Evolutionary conservation across 2,113 vertebrate species (phyloP).

Genomic region (Amblyornis subalaris): DNA sequence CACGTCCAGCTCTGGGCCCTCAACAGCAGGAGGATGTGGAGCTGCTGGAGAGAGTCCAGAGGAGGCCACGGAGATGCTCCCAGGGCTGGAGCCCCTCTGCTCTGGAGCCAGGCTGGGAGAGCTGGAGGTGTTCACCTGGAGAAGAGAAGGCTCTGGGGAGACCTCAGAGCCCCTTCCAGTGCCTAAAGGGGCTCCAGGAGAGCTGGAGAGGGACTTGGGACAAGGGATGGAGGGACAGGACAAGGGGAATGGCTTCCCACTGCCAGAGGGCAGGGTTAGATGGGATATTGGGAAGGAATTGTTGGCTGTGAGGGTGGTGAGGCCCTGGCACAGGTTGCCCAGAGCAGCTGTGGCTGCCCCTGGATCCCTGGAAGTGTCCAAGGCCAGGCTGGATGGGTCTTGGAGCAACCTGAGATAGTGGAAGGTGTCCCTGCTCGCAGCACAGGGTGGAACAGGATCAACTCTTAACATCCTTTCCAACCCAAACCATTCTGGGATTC

Average conservation of each 20-base stretch:
- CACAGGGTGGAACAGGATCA: not conserved
- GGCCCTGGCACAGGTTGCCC: not conserved
- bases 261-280: not conserved
- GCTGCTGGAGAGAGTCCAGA: not conserved
- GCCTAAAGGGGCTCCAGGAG: not conserved
- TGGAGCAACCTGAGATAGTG: not conserved
- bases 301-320: not conserved
- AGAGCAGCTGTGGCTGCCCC: not conserved
- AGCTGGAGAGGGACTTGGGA: not conserved
- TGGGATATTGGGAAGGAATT: not conserved
- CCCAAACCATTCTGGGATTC: not conserved
- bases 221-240: not conserved
- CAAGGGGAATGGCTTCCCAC: not conserved
- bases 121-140: not conserved
- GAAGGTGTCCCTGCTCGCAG: not conserved
- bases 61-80: not conserved
- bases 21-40: not conserved
- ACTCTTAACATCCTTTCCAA: not conserved
- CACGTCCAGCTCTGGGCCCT: not conserved
- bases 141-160: not conserved
- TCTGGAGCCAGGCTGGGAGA: not conserved
- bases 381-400: accelerated
- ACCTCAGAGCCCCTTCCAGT: not conserved
- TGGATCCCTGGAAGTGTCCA: not conserved
- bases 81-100: not conserved